Base-by-base conservation (phyloP, 2,888 invertebrate genomes). In the Amiota communis region DNA sequence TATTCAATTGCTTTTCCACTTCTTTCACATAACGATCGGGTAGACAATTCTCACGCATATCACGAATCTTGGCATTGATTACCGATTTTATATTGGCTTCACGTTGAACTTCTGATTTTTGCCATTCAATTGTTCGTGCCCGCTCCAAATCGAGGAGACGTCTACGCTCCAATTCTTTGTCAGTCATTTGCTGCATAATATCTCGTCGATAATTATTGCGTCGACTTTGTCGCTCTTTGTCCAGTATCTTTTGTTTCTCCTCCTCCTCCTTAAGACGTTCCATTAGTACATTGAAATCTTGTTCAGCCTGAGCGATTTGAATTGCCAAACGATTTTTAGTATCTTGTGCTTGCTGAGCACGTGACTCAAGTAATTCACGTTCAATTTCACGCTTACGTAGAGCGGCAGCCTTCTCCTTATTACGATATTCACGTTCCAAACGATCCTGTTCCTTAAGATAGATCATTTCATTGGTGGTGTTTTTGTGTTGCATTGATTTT, bases 1-100 rank as follows among this genome's bases (percentile, higher is more conserved):
- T 80, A 59, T 82, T 81, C n/a, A 87, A 74, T 70, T 87, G 87
- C 72, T 86, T 87, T 73, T 90, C 89, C 20, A 90, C 90, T 76
- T 90, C 90, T 59, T 86, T 89, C 8, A 90, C 83, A 72, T 89
- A 90, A 70, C 89, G 89, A 8, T 90, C 89, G 0, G 90, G 90
- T 69, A 90, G 77, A 51, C 89, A 89, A 2, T 89, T 89, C 6
- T 88, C 85, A 1, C 89, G 84, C 90, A 90, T 90, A 46, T 87
- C 85, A 1, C 82, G 81, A 48, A 90, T 81, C 76, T 90, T 90
- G 0, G 86, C 80, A 74, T 85, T 81, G 69, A 90, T 90, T 3
- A 90, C 87, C 36, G 86, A 83, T 23, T 83, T 85, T 70, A 90
- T 87, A 70, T 89, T 90, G 15, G 82, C 81, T 69, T 88, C 87